Evolutionary conservation across 2,113 vertebrate species (phyloP), one percentile per base, ranked within the genome.

Genomic region (Coturnix japonica): DNA sequence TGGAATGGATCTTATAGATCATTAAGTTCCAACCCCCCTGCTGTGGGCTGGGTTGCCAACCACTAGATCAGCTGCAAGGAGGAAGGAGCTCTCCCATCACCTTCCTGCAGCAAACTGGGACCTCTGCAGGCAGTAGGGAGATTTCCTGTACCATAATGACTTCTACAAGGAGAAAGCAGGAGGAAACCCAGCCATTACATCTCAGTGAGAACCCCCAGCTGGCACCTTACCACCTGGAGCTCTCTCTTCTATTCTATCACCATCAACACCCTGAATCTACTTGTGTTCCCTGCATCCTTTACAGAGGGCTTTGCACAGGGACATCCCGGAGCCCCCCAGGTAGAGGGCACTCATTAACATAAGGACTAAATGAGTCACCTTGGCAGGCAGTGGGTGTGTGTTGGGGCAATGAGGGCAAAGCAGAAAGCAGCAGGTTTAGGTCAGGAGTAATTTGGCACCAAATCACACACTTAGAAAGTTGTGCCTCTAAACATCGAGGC

Each of bases 381-480:
- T 30, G 79, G 51, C 51, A 31, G 21, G n/a, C 25, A 30, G n/a
- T 1, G 6, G 64, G 31, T 12, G 33, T 7, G 17, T 11, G 2
- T 1, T 5, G 30, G 26, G 8, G 28, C 6, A 12, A 33, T 0
- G 3, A 71, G 44, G 17, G 41, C 1, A 8, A 11, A 11, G 44
- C 31, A 72, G 47, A 85, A 75, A 66, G 0, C 4, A 56, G 31
- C 13, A 63, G 35, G 25, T 86, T 66, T n/a, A 25, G 21, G 11
- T 1, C 15, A 53, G n/a, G 28, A 89, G 75, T 79, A 85, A 73
- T 49, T 70, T 64, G 33, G 4, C 51, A 49, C 35, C 5, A 0
- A 23, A 33, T 14, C 71, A 81, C 71, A 31, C 43, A 20, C 20
- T 33, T 6, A 78, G 78, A 33, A 81, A 64, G 53, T 93, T 92